phyloP scores from a whole-genome alignment of 1,140 invertebrate species.

The Sweltsa coloradensis region DNA sequence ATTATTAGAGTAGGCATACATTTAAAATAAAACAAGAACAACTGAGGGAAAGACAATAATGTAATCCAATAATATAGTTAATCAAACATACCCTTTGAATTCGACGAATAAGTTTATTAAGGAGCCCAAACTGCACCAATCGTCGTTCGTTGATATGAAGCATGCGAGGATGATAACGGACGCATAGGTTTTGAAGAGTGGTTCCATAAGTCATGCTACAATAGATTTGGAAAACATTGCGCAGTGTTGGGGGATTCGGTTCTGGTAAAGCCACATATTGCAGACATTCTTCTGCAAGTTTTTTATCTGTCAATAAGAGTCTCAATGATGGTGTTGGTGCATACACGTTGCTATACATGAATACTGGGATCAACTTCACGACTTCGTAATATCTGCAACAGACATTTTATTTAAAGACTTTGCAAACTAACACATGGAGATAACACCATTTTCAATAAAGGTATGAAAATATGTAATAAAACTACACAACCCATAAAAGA shows the following conservation, averaged over 20 bases:
- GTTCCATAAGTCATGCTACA: constrained; percentile 73
- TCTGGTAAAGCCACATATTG: constrained; percentile 46
- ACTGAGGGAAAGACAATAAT: no score
- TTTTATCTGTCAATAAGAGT: constrained; percentile 48
- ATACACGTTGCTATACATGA: constrained; percentile 92
- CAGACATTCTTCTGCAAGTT: constrained; percentile 63
- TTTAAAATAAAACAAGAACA: neutral
- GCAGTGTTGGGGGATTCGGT: constrained; percentile 44
- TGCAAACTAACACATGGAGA: neutral
- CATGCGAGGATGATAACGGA: constrained; percentile 60
- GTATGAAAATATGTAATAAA: no score
- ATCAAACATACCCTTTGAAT: constrained; percentile 51
- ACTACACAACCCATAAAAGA: no score
- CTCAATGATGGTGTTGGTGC: constrained; percentile 72
- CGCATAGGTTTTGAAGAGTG: constrained; percentile 72
- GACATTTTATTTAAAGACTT: neutral
- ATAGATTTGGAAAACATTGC: constrained; percentile 69
- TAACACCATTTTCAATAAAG: neutral
- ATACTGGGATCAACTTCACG: constrained; percentile 72
- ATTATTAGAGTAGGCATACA: neutral
- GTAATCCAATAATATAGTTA: neutral
- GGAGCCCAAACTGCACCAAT: constrained; percentile 80
- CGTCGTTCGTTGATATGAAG: constrained; percentile 66
- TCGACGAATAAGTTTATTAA: constrained; percentile 72
- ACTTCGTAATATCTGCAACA: constrained; percentile 54